phyloP scores from a whole-genome alignment of 2,113 vertebrate species.

The Bos javanicus region DNA sequence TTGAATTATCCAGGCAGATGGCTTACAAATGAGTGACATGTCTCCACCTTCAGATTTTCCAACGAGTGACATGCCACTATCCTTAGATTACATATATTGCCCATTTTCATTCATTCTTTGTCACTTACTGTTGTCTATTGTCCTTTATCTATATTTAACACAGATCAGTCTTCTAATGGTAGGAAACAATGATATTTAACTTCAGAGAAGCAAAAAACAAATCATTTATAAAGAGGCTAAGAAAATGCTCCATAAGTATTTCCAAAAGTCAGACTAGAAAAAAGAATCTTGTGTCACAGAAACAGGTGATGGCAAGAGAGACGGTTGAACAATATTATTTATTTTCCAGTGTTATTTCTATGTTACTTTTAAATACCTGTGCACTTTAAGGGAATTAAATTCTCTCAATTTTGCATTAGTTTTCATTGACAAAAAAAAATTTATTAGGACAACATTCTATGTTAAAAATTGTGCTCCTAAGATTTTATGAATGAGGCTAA shows the following conservation, averaged over 20 bases:
- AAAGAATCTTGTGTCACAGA: neutral
- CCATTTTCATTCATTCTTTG: slow-evolving; percentile 27
- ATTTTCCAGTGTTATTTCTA: neutral
- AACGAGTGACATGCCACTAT: neutral
- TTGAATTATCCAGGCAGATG: slow-evolving; percentile 17
- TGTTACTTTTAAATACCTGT: slow-evolving; percentile 5
- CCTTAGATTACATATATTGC: neutral
- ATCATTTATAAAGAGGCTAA: neutral
- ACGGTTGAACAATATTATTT: neutral
- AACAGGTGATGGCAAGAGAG: neutral
- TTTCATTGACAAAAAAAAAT: neutral
- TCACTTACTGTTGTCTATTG: neutral
- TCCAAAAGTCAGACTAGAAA: neutral
- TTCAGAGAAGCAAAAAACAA: neutral
- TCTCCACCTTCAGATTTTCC: neutral
- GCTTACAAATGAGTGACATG: neutral
- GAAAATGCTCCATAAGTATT: neutral
- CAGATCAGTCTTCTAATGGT: neutral
- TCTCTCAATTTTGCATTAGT: neutral
- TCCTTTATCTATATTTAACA: slow-evolving; percentile 41
- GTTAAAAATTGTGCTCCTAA: neutral
- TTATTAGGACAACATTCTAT: neutral
- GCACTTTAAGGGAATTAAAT: neutral
- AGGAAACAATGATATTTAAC: neutral
- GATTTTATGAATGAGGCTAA: neutral